These are phyloP conservation scores for Drosophila crucigera DNA, from an alignment of 2,888 invertebrate genomes.

Conservation along the genomic window DNA sequence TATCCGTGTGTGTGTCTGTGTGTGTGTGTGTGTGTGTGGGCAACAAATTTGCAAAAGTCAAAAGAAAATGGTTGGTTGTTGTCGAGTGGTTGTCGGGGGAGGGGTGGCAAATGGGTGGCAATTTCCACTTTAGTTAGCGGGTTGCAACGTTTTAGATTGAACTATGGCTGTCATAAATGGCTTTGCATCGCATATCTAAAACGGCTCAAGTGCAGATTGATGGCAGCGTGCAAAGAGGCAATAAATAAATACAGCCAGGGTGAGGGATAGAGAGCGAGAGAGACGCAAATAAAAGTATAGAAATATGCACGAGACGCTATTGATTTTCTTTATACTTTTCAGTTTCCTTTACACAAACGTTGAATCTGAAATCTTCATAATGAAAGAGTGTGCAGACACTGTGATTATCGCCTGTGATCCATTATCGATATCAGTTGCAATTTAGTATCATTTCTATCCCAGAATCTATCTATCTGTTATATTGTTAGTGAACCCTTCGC, in stretches of 20 bases:
- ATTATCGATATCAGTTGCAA: neutral
- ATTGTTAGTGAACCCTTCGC: slow-evolving; percentile 44
- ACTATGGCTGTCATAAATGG: slow-evolving; percentile 76
- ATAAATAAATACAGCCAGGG: slow-evolving; percentile 10
- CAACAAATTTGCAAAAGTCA: slow-evolving; percentile 69
- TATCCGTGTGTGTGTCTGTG: slow-evolving; percentile 6
- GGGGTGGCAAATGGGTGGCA: slow-evolving; percentile 49
- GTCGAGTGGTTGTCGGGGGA: slow-evolving; percentile 7
- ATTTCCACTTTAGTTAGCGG: slow-evolving; percentile 71
- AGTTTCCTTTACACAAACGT: neutral
- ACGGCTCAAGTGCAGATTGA: slow-evolving; percentile 72
- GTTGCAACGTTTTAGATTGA: slow-evolving; percentile 73
- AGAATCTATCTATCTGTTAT: neutral
- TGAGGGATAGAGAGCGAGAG: neutral
- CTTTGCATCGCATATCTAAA: slow-evolving; percentile 69
- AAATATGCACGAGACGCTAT: slow-evolving; percentile 17
- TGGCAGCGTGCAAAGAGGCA: slow-evolving; percentile 49
- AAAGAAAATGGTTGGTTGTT: slow-evolving; percentile 74
- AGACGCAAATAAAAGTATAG: neutral
- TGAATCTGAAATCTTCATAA: neutral
- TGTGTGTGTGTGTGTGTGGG: slow-evolving; percentile 17
- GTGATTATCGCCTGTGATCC: neutral
- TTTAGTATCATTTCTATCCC: neutral
- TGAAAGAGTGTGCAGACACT: neutral
- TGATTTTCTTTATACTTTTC: slow-evolving; percentile 13